Conservation (phyloP, 2,888 invertebrate species). For the Diplazon laetatorius region DNA sequence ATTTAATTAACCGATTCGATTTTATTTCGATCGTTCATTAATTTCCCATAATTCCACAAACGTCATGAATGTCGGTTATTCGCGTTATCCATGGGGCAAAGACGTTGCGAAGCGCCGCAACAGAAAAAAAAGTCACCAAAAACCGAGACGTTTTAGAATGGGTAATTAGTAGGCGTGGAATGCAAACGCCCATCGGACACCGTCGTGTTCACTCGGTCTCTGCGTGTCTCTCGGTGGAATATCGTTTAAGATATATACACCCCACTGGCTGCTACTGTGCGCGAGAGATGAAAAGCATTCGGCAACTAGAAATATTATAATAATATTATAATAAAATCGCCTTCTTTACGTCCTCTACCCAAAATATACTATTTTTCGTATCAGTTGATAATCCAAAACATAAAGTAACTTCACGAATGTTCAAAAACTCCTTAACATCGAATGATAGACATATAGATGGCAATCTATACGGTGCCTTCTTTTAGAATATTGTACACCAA, state of each 20-base stretch:
- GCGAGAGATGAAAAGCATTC: slow-evolving; percentile 18
- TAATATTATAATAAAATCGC: too few species aligned
- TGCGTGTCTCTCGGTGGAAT: slow-evolving; percentile 72
- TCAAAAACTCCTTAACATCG: too few species aligned
- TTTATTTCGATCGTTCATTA: slow-evolving; percentile 79
- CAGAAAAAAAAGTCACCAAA: slow-evolving; percentile 64
- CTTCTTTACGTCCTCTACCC: too few species aligned
- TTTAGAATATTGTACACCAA: too few species aligned
- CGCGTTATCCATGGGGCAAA: slow-evolving; percentile 71
- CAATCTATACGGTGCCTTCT: too few species aligned
- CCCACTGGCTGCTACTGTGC: slow-evolving; percentile 64
- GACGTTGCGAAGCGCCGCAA: slow-evolving; percentile 40
- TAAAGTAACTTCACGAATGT: too few species aligned
- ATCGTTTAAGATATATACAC: slow-evolving; percentile 71
- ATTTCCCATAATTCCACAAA: slow-evolving; percentile 22
- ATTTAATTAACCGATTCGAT: slow-evolving; percentile 18
- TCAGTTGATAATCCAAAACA: too few species aligned
- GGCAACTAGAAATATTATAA: too few species aligned
- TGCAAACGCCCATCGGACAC: slow-evolving; percentile 80
- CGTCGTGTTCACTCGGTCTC: slow-evolving; percentile 67
- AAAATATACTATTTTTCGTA: too few species aligned
- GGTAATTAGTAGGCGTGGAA: slow-evolving; percentile 82
- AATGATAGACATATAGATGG: too few species aligned
- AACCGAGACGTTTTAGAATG: slow-evolving; percentile 79
- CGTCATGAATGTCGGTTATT: slow-evolving; percentile 75